phyloP scores from a whole-genome alignment of 2,797 vertebrate species.

The Passerculus sandwichensis region DNA sequence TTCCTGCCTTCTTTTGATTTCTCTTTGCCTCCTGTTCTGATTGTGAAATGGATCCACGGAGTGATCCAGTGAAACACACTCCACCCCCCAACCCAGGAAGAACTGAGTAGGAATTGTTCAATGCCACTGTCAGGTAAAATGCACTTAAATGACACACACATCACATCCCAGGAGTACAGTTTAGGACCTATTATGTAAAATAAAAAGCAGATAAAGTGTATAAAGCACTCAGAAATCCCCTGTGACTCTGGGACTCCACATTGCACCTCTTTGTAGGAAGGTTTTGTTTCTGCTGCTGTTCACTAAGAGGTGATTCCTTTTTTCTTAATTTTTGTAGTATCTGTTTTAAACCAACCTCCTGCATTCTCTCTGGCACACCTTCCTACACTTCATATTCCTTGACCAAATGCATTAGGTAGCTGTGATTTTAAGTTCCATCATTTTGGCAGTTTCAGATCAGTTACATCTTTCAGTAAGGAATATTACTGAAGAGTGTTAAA shows the following conservation, averaged over 20 bases:
- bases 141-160: background rate
- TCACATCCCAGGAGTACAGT: background rate
- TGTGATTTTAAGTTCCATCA: background rate
- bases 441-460: background rate
- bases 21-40: background rate
- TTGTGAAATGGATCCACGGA: background rate
- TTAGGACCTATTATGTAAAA: background rate
- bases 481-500: background rate
- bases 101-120: background rate
- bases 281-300: background rate
- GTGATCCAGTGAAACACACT: background rate
- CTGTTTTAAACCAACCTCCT: background rate
- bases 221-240: slow-evolving; percentile 1
- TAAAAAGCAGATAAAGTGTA: background rate
- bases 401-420: background rate
- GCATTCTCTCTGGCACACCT: background rate
- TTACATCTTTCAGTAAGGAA: background rate
- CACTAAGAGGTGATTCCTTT: background rate
- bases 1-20: background rate
- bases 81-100: background rate
- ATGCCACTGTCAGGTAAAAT: background rate
- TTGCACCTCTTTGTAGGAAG: background rate
- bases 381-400: background rate
- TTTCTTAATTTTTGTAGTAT: background rate
- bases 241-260: background rate